Base-by-base conservation (phyloP, 2,797 vertebrate species). In the Rhinichthys osculus region DNA sequence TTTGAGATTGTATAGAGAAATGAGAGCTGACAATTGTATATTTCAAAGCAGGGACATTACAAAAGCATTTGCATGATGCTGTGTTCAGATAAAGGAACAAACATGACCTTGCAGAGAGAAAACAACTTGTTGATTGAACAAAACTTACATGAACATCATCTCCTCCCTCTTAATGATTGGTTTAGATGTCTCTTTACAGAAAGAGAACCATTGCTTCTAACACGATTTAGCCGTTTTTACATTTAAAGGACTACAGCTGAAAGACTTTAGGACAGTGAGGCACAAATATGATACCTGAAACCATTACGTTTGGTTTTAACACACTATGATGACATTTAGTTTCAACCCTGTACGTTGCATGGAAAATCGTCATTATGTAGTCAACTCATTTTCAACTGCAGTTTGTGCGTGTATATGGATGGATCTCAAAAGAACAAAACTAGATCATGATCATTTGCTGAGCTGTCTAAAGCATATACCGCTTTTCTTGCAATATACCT, bases 281-380 rank as follows among this genome's bases (percentile, higher is more conserved):
- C 83, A 85, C 76, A 79, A 47, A 62, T 69, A 85, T 78, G 54
- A 71, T 44, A 85, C 74, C 66, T 71, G 76, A 78, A 85, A 79
- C 66, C 64, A 62, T 79, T 79, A 30, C 33, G 52, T 79, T 85
- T 79, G 38, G 27, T 16, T 70, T 85, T 14, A 78, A 73, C 86
- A 72, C 47, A 84, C 30, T 57, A 42, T 71, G 62, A 42, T 71
- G 62, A 66, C 62, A 30, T 70, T 84, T 52, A 69, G 47, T 81
- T 82, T 80, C 67, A 83, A 86, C 57, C 50, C 74, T 71, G 59
- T 83, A 42, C 40, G 59, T 33, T 69, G 47, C 54, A 19, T 62
- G 44, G 40, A 84, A 64, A 84, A 82, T 33, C 57, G n/a, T 38
- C 47, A 50, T 50, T 5, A 81, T 52, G 72, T 50, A 57, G 79